Evolutionary conservation across 2,888 invertebrate species (phyloP), one percentile per base, ranked within the genome.

Genomic region (Diarsia mendica): DNA sequence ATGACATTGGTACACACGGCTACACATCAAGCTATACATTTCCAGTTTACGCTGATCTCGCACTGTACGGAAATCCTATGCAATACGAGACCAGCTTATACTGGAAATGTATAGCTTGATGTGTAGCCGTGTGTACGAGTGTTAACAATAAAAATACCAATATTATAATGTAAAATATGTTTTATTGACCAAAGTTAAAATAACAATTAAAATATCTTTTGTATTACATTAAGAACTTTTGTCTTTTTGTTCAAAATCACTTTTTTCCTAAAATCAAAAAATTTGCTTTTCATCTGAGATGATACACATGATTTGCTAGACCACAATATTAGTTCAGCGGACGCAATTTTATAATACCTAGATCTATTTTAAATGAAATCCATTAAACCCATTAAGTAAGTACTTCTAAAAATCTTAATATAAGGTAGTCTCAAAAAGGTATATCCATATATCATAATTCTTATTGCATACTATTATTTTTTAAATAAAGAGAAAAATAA

Each of bases 171-270:
- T 20, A 82, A 82, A 82, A 81, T 78, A 78, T 46, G 49, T 67
- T 82, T 82, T 69, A 81, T 72, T 77, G 44, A 67, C 18, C 18
- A 68, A 77, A 72, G 15, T 28, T 51, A 28, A 67, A 28, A 63
- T 23, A 51, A 33, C 15, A 55, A 28, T 39, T 18, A 28, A 44
- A 55, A 66, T 66, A 61, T 51, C 0, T 49, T 53, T 70, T 51
- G 33, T 48, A 46, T 48, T 33, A 67, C n/a, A 66, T 60, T 33
- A 39, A 5, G 13, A 44, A 20, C 5, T 48, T 79, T 75, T 61
- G 68, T 72, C 65, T 82, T 81, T 81, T 65, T 58, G 28, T 28
- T 28, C 18, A 48, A 23, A 60, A 77, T 65, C 49, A 66, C 61
- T 65, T 68, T 39, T 71, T 49, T 39, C 58, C 10, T 28, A 23